Conservation (phyloP, 1,140 invertebrate genomes). For the Magallana angulata region DNA sequence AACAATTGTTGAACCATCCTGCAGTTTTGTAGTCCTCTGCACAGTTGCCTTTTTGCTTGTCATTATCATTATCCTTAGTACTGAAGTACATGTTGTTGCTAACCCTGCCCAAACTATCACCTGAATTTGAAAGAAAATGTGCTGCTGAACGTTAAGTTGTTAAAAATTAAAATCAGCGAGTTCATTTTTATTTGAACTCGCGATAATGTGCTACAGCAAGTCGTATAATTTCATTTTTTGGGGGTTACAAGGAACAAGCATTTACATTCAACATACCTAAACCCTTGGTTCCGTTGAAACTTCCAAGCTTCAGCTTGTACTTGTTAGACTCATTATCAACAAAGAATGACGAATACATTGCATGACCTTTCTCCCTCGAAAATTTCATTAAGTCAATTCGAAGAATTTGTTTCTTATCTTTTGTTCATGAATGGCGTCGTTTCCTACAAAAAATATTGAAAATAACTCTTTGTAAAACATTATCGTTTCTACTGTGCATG, state of each 20-base stretch:
- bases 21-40: too few species aligned
- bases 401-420: neutral
- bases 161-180: too few species aligned
- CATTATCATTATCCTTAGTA: neutral
- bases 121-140: neutral
- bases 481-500: too few species aligned
- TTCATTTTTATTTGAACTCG: too few species aligned
- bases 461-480: too few species aligned
- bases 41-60: neutral
- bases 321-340: neutral
- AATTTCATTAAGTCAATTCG: too few species aligned
- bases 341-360: neutral
- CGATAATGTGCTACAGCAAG: too few species aligned
- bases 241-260: too few species aligned
- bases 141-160: too few species aligned
- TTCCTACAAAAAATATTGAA: neutral
- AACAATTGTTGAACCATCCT: neutral
- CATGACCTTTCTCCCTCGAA: too few species aligned
- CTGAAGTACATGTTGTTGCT: neutral
- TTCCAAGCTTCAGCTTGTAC: neutral
- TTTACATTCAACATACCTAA: neutral
- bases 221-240: too few species aligned
- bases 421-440: constrained; percentile 15
- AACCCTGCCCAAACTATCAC: neutral
- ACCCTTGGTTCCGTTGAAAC: neutral